Evolutionary conservation across 1,140 invertebrate genomes (phyloP), one percentile per base, ranked within the genome.

Genomic region (Drosophila willistoni): DNA sequence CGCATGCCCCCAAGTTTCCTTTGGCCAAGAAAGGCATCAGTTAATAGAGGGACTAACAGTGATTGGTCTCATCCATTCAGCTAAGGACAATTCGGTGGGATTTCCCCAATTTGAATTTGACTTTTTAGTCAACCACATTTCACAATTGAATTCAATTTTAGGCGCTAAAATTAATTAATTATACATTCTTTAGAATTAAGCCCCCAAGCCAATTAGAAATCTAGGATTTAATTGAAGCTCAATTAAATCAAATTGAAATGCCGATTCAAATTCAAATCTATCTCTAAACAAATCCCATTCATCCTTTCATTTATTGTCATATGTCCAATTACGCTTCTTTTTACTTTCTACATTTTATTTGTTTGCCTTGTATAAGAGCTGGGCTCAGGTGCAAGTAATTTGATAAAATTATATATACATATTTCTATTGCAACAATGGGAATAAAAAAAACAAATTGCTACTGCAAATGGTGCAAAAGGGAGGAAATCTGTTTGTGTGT

Each of bases 1-100:
- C 83, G 80, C 80, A 80, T 80, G 84, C 76, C 77, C 71, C 70
- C 72, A 34, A 63, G 59, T 41, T 17, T 54, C 13, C 22, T 34
- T 41, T 54, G 10, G n/a, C 44, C 17, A 22, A 73, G 65, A 56
- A 75, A 19, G n/a, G 13, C 22, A 2, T 22, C 39, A 17, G 17
- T 42, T 47, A 17, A 5, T 7, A 3, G 2, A 19, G 7, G 44
- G 42, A 82, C 82, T 82, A 73, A 80, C 83, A 87, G 70, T 79
- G 61, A 57, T 22, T 59, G 56, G 33, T 25, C 25, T 1, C 3
- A 0, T 2, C 1, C 7, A 59, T 59, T 59, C 56, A 59, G 56
- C 56, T 17, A 17, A 12, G 9, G 10, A 51, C 25, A 0, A 36
- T 36, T 17, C 13, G 1, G 2, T 39, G 2, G 7, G 29, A 34